Conservation (phyloP, 2,797 vertebrate genomes). For the Huso huso region DNA sequence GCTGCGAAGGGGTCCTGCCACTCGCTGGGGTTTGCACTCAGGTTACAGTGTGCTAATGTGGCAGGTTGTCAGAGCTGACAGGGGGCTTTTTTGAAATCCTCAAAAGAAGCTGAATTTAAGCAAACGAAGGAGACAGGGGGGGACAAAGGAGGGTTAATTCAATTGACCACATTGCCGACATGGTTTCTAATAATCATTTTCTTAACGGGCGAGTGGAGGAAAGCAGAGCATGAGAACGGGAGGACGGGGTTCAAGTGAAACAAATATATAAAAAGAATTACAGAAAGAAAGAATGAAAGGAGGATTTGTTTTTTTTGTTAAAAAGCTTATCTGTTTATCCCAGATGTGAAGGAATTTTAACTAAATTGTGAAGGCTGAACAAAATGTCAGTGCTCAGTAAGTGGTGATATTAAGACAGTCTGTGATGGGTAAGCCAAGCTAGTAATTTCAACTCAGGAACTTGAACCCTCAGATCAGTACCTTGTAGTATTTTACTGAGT, state of each 20-base stretch:
- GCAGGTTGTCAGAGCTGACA: conserved; percentile 46
- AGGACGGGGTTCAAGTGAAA: not conserved
- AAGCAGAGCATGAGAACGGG: not conserved
- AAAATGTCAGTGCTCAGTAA: too few species aligned
- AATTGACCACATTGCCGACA: conserved; percentile 60
- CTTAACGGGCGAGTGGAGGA: conserved; percentile 35
- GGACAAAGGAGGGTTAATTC: conserved; percentile 69
- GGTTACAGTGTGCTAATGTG: conserved; percentile 58
- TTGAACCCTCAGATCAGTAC: too few species aligned
- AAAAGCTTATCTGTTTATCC: too few species aligned
- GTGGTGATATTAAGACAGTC: too few species aligned
- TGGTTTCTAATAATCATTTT: conserved; percentile 63
- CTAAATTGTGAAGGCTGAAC: too few species aligned
- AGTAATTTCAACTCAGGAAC: too few species aligned
- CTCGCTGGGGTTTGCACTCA: conserved; percentile 49
- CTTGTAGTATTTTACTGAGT: too few species aligned
- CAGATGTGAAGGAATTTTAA: too few species aligned
- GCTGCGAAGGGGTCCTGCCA: conserved; percentile 47
- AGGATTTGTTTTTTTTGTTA: too few species aligned
- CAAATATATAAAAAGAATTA: too few species aligned
- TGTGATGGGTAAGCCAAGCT: too few species aligned
- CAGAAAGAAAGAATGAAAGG: too few species aligned
- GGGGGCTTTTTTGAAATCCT: conserved; percentile 50
- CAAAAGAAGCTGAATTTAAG: conserved; percentile 54
- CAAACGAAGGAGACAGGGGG: conserved; percentile 55